Evolutionary conservation across 2,113 vertebrate species (phyloP), one percentile per base, ranked within the genome.

Genomic region (Osmerus eperlanus): DNA sequence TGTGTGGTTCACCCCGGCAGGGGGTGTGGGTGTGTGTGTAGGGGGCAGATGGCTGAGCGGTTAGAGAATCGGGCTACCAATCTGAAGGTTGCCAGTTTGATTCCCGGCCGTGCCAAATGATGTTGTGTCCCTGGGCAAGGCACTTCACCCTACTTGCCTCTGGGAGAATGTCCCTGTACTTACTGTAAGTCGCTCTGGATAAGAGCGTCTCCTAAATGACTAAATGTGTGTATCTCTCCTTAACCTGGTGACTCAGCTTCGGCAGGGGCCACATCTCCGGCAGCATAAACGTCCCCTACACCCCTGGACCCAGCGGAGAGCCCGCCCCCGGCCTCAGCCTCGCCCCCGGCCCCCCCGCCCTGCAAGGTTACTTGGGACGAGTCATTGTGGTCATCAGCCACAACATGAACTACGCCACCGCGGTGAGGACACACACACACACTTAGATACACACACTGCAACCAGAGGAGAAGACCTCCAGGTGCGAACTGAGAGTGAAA

Each of bases 301-400:
- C 88, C 29, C 41, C 41, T 11, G 41, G 41, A 47, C 41, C 41
- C 41, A 47, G 41, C 9, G 41, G 41, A 5, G 41, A 47, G 9
- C 41, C 9, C 0, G 9, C 9, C 41, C 41, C 41, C 41, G 41
- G 41, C 41, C 41, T 12, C 41, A 1, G 41, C 41, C 41, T 12
- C 41, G 8, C 41, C 41, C 41, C 41, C 41, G 41, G 41, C 7
- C 92, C 93, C 1, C 85, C 91, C 64, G 81, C 75, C 0, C 94
- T 99, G 16, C 94, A 95, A 81, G 93, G 88, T 82, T 96, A 95
- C 86, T 93, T 89, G 86, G 95, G 95, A 51, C 94, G 95, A 32
- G 96, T 98, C 47, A 93, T 99, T n/a, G 96, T 99, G 78, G 89
- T 97, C 65, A 91, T 99, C 72, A 94, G 97, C 71, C 93, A 94